Evolutionary conservation across 2,113 vertebrate species (phyloP).

Genomic region (Accipiter cooperii): DNA sequence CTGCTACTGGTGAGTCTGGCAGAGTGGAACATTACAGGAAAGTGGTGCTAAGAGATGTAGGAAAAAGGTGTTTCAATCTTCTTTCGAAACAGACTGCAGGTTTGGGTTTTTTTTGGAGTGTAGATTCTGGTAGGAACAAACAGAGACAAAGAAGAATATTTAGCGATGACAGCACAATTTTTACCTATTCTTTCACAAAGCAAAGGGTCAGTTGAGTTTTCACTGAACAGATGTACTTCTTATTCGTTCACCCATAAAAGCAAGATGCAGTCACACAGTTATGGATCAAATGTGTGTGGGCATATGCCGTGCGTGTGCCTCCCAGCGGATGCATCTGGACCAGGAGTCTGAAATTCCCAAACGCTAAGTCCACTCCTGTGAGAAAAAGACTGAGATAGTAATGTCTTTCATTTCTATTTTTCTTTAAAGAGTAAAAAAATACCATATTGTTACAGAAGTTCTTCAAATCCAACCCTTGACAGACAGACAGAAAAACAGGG

Average conservation of each 20-base stretch:
- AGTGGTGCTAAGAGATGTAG: background rate
- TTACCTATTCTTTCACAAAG: background rate
- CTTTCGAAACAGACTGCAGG: background rate
- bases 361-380: background rate
- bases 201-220: background rate
- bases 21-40: background rate
- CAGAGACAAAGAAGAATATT: background rate
- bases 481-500: background rate
- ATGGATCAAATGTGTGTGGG: background rate
- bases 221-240: background rate
- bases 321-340: background rate
- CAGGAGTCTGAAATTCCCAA: background rate
- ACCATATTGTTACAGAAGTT: background rate
- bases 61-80: background rate
- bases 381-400: background rate
- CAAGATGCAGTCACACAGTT: background rate
- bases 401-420: background rate
- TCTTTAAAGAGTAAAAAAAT: background rate
- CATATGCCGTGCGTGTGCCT: background rate
- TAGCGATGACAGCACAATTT: background rate
- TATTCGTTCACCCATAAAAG: background rate
- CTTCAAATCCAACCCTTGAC: background rate
- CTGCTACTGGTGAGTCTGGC: background rate
- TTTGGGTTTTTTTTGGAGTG: background rate
- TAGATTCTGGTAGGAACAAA: background rate